Base-by-base conservation (phyloP, 2,888 invertebrate species). In the Trissolcus brochymenae region DNA sequence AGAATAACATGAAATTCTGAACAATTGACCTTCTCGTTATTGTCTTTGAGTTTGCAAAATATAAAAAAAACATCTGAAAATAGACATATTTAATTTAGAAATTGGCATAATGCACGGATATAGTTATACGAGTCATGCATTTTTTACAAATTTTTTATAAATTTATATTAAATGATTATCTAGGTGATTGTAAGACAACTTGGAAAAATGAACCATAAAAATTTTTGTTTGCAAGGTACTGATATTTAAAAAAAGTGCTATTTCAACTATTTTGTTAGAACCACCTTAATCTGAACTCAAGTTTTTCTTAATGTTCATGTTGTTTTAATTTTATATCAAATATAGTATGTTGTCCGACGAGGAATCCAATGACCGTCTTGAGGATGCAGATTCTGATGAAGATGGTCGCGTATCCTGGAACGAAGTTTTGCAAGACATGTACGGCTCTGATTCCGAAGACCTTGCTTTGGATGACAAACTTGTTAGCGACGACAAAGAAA, bases 371-470 rank as follows among this genome's bases (percentile, higher is more conserved):
- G 97, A 97, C 87, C 92, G 96, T 29, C 91, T 98, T 82, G 93
- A 94, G 76, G 96, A 97, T 86, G 93, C 96, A 0, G 99, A 99
- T 90, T 92, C 92, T 51, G 92, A 98, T 88, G 91, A 91, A 46
- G 95, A 99, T 89, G 95, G 95, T 0, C 90, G 90, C 80, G 92
- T 99, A 1, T 93, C 95, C 0, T 80, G 80, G 72, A 90, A 91
- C 4, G 99, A 99, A 90, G 96, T 98, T 88, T 87, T 97, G n/a
- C 91, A 93, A 65, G 96, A 97, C 87, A 93, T 95, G 0, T 98
- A 96, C 87, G 96, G 96, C 0, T 92, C 94, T 60, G 93, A 94
- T 76, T 90, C 90, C 3, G 93, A 94, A 71, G 88, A 91, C 66
- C 81, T 89, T 29, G 81, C 83, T 2, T 86, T 89, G n/a, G 90